Conservation (phyloP, 2,113 vertebrate genomes). For the Boleophthalmus pectinirostris region DNA sequence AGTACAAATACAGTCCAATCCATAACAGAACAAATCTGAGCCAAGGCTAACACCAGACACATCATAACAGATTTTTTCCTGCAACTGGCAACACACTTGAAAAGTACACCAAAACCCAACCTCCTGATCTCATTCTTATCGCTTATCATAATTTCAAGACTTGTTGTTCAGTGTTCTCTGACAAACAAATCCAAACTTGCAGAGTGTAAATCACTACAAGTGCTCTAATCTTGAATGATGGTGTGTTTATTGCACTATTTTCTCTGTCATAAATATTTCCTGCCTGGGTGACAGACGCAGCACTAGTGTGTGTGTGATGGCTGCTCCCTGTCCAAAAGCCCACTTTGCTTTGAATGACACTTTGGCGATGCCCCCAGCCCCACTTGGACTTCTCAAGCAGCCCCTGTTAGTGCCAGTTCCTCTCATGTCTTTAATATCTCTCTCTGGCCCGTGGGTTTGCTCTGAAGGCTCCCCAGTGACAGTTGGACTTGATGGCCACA, state of each 20-base stretch:
- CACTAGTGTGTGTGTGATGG: slow-evolving; percentile 52
- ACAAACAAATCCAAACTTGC: neutral
- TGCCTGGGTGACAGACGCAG: slow-evolving; percentile 52
- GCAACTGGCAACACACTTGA: neutral
- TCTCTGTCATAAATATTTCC: slow-evolving; percentile 57
- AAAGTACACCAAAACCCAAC: neutral
- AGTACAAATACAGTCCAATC: neutral
- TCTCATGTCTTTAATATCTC: slow-evolving; percentile 82
- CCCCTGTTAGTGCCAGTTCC: slow-evolving; percentile 75
- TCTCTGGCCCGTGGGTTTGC: slow-evolving; percentile 74
- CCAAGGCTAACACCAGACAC: too few species aligned
- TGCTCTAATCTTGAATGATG: slow-evolving; percentile 10
- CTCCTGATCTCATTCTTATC: neutral
- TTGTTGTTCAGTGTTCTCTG: neutral
- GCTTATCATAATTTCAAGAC: neutral
- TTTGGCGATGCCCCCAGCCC: slow-evolving; percentile 75
- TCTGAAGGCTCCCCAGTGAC: slow-evolving; percentile 75
- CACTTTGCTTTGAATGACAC: slow-evolving; percentile 83
- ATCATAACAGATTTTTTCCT: neutral
- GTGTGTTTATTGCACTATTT: slow-evolving; percentile 33
- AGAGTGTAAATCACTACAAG: neutral
- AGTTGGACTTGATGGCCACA: slow-evolving; percentile 76
- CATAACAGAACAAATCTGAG: neutral
- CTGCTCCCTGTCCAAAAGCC: slow-evolving; percentile 75
- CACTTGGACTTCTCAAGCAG: slow-evolving; percentile 74